Evolutionary conservation across 2,888 invertebrate genomes (phyloP).

Genomic region (Athripsodes cinereus): DNA sequence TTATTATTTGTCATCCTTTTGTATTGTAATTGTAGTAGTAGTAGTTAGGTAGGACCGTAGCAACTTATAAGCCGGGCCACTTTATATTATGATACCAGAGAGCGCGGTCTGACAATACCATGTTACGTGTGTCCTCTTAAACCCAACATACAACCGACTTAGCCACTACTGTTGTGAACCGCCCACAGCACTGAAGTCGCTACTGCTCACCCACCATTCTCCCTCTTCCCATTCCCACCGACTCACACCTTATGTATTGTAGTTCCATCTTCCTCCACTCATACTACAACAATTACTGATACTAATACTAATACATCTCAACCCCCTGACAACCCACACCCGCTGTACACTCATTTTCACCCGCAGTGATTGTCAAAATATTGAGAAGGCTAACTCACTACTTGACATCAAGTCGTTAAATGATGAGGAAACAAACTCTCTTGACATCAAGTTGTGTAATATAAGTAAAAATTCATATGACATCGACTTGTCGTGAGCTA

Average conservation of each 20-base stretch:
- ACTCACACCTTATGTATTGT: too few relatives aligned
- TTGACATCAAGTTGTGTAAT: too few relatives aligned
- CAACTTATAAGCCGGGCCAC: slow-evolving; percentile 26
- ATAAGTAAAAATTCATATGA: too few relatives aligned
- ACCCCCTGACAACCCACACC: neutral
- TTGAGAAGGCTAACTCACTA: neutral
- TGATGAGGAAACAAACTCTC: too few relatives aligned
- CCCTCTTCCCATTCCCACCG: slow-evolving; percentile 9
- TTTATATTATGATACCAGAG: slow-evolving; percentile 22
- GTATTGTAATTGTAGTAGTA: neutral
- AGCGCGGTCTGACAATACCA: slow-evolving; percentile 26
- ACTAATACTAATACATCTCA: neutral
- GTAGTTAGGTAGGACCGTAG: slow-evolving; percentile 4
- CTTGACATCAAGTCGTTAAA: too few relatives aligned
- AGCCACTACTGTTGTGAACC: slow-evolving; percentile 10
- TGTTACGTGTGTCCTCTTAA: slow-evolving; percentile 27
- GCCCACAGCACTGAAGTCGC: neutral
- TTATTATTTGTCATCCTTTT: too few relatives aligned
- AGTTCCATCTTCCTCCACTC: neutral
- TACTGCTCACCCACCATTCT: too few relatives aligned
- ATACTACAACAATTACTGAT: neutral
- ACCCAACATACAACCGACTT: slow-evolving; percentile 28
- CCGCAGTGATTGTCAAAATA: neutral
- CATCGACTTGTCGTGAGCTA: too few relatives aligned
- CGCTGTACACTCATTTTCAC: neutral